Evolutionary conservation across 2,888 invertebrate genomes (phyloP).

Genomic region (Standfussiana lucernea): DNA sequence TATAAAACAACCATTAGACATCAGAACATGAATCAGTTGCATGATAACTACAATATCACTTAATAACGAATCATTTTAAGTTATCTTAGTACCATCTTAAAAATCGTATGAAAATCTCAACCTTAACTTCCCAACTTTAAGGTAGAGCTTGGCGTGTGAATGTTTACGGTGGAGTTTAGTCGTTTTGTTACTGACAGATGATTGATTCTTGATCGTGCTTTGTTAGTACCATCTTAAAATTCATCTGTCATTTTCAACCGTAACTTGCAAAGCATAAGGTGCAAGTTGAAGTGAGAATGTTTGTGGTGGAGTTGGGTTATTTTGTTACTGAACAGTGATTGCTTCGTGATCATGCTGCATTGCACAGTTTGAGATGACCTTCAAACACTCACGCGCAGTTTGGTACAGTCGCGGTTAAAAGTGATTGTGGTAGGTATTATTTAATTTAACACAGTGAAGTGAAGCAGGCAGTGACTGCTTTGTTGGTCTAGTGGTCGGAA

Average conservation of each 20-base stretch:
- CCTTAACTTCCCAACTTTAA: conserved; percentile 6
- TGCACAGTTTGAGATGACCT: conserved; percentile 86
- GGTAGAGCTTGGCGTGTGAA: not conserved
- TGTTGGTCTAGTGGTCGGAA: too few species aligned
- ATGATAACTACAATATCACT: conserved; percentile 73
- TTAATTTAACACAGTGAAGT: not conserved
- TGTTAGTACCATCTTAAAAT: conserved; percentile 11
- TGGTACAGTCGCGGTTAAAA: conserved; percentile 73
- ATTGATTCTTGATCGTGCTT: conserved; percentile 81
- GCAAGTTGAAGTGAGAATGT: conserved; percentile 8
- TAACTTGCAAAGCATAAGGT: not conserved
- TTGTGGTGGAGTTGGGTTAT: conserved; percentile 57
- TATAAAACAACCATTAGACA: conserved; percentile 44
- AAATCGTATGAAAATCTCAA: not conserved
- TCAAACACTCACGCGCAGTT: conserved; percentile 82
- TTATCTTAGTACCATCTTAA: conserved; percentile 49
- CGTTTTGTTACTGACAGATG: conserved; percentile 62
- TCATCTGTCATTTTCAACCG: not conserved
- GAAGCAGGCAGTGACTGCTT: too few species aligned
- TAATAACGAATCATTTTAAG: conserved; percentile 69
- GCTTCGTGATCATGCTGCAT: conserved; percentile 86
- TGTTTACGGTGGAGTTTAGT: conserved; percentile 43
- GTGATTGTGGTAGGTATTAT: conserved; percentile 28
- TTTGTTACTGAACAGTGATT: conserved; percentile 62
- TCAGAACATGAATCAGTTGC: conserved; percentile 67